Percentiles rank a stretch among this genome's conserved stretches.
Evolutionary conservation across 2,113 vertebrate species (phyloP).

Genomic region (Corythoichthys intestinalis): DNA sequence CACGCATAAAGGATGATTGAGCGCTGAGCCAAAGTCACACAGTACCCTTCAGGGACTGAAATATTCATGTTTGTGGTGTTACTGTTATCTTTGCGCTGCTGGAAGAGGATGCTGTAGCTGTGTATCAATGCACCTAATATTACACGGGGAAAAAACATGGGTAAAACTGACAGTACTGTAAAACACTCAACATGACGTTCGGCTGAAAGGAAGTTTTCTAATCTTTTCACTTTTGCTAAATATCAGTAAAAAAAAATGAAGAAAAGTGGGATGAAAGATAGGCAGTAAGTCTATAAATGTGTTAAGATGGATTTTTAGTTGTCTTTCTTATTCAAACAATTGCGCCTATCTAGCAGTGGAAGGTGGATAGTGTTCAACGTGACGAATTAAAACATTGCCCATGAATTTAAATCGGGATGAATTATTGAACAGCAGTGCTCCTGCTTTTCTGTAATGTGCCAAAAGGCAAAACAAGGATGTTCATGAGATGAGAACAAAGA

Average conservation of each 20-base stretch:
- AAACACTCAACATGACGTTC: conserved; percentile 34
- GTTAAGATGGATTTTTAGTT: background rate
- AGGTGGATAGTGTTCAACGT: conserved; percentile 44
- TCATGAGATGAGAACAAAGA: conserved; percentile 25
- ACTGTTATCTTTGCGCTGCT: conserved; percentile 46
- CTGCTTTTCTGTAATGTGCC: conserved; percentile 36
- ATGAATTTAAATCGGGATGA: conserved; percentile 58
- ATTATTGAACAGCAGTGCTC: conserved; percentile 47
- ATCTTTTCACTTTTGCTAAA: conserved; percentile 20
- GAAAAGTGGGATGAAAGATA: conserved; percentile 3
- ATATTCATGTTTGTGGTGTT: conserved; percentile 48
- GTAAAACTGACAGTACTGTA: conserved; percentile 25
- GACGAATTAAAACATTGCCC: conserved; percentile 41
- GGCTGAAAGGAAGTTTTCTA: conserved; percentile 17
- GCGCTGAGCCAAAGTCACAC: conserved; percentile 40
- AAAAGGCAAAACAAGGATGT: conserved; percentile 45
- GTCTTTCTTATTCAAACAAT: background rate
- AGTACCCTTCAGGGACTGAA: conserved; percentile 33
- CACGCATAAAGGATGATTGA: conserved; percentile 43
- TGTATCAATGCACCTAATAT: conserved; percentile 21
- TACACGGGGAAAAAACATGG: conserved; percentile 29
- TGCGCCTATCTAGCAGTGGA: conserved; percentile 10
- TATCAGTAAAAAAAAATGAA: conserved; percentile 20
- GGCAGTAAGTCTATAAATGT: background rate
- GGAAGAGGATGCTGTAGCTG: conserved; percentile 23